Conservation (phyloP, 1,140 invertebrate species). For the Halyomorpha halys region DNA sequence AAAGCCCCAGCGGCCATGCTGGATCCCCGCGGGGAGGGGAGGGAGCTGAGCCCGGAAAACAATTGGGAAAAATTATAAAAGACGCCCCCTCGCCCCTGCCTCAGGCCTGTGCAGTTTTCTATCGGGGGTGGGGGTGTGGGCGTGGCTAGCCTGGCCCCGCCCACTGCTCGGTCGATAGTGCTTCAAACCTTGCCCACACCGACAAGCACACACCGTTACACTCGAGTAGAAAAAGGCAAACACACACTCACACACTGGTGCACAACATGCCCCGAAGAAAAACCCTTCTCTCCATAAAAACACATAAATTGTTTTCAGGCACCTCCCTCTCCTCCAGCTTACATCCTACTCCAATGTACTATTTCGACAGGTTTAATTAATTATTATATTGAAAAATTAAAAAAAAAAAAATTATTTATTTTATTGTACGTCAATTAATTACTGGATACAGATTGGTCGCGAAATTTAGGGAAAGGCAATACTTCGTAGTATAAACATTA, state of each 20-base stretch:
- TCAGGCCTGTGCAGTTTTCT: slow-evolving; percentile 14
- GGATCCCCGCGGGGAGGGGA: slow-evolving; percentile 4
- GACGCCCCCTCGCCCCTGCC: not conserved
- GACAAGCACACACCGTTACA: slow-evolving; percentile 3
- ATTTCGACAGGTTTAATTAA: no score
- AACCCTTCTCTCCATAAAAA: slow-evolving; percentile 18
- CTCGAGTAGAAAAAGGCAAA: slow-evolving; percentile 6
- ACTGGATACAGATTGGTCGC: no score
- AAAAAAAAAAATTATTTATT: no score
- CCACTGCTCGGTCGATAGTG: slow-evolving; percentile 9
- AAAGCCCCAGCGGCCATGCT: slow-evolving; percentile 17
- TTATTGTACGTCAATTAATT: no score
- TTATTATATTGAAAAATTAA: no score
- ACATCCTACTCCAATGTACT: no score
- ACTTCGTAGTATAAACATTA: no score
- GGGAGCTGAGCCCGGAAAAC: slow-evolving; percentile 4
- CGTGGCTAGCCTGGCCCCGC: slow-evolving; percentile 2
- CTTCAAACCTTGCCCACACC: slow-evolving; percentile 1
- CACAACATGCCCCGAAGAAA: slow-evolving; percentile 13
- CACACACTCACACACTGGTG: not conserved
- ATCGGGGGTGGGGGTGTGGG: not conserved
- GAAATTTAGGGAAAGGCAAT: no score
- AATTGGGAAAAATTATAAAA: slow-evolving; percentile 19
- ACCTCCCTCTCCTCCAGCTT: slow-evolving; percentile 6
- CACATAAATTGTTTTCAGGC: slow-evolving; percentile 19